These are phyloP conservation scores for Uropsilus gracilis DNA, from an alignment of 2,113 vertebrate species.

Conservation along the genomic window DNA sequence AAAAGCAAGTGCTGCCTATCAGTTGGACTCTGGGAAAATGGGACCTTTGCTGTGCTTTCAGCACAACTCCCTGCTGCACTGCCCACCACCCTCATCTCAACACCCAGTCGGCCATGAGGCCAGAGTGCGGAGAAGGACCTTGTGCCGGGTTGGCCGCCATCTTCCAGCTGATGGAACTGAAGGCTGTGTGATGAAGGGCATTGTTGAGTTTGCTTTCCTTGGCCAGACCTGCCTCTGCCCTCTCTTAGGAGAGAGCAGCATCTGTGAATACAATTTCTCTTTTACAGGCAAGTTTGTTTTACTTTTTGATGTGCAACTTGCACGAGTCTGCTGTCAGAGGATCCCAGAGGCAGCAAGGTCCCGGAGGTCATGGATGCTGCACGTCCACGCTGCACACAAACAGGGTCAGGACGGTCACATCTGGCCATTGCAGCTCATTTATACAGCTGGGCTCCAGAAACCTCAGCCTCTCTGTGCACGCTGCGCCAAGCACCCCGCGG, in stretches of 20 bases:
- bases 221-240: conserved; percentile 25
- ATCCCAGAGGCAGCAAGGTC: conserved; percentile 49
- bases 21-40: background rate
- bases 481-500: conserved; percentile 59
- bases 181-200: background rate
- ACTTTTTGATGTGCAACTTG: conserved; percentile 50
- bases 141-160: background rate
- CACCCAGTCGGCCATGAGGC: background rate
- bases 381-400: conserved; percentile 50
- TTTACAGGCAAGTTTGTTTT: conserved; percentile 26
- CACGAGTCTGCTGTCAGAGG: conserved; percentile 49
- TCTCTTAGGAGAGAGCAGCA: conserved; percentile 9
- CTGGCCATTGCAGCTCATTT: conserved; percentile 71
- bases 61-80: background rate
- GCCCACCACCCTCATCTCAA: background rate
- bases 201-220: conserved; percentile 27
- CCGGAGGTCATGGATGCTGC: background rate
- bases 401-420: conserved; percentile 75
- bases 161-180: background rate
- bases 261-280: conserved; percentile 47
- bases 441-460: conserved; percentile 75
- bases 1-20: conserved; percentile 34
- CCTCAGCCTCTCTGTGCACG: conserved; percentile 23
- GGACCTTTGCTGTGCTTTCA: background rate
- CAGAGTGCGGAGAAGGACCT: conserved; percentile 5